phyloP scores from a whole-genome alignment of 2,797 vertebrate genomes.

The Selene dorsalis region DNA sequence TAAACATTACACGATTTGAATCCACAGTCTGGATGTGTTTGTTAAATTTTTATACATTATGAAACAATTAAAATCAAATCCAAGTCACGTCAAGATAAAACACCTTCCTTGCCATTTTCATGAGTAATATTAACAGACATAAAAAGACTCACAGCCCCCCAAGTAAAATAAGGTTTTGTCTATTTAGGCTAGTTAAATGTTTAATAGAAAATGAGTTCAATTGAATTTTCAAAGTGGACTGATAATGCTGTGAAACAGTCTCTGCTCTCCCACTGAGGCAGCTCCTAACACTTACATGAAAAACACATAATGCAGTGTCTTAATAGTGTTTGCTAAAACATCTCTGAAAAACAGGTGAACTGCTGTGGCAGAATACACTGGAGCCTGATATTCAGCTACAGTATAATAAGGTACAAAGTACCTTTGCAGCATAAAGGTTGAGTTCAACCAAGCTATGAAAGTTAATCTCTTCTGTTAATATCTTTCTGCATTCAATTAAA shows the following conservation, averaged over 20 bases:
- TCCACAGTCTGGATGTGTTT: background rate
- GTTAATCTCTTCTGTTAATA: background rate
- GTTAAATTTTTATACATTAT: conserved; percentile 11
- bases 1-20: background rate
- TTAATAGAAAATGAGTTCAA: conserved; percentile 50
- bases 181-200: conserved; percentile 38
- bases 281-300: conserved; percentile 42
- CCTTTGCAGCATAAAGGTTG: background rate
- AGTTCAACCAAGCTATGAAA: background rate
- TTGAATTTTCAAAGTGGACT: conserved; percentile 55
- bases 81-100: conserved; percentile 29
- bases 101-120: conserved; percentile 30
- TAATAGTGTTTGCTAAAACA: conserved; percentile 32
- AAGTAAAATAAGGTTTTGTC: conserved; percentile 24
- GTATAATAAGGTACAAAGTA: background rate
- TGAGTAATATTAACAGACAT: conserved; percentile 39
- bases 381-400: background rate
- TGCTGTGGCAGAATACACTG: background rate
- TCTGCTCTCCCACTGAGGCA: conserved; percentile 30
- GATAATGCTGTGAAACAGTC: conserved; percentile 48
- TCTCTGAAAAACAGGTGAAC: conserved; percentile 32
- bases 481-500: background rate
- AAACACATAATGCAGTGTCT: conserved; percentile 34
- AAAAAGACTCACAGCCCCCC: conserved; percentile 25
- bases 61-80: conserved; percentile 27